Evolutionary conservation across 2,113 vertebrate species (phyloP).

Genomic region (Pterocles gutturalis): DNA sequence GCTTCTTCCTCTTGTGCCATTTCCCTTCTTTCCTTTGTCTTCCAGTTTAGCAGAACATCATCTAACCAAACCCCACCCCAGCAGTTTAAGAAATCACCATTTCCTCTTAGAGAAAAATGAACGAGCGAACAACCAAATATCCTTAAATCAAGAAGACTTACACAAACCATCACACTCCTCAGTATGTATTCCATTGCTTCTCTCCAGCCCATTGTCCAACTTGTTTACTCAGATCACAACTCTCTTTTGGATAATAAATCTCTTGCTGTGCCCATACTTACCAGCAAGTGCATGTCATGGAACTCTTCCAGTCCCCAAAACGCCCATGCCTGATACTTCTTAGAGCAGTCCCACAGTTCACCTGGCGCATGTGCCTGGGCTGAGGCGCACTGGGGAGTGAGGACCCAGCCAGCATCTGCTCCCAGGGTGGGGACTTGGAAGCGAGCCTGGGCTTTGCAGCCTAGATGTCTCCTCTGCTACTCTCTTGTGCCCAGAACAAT

Average conservation of each 20-base stretch:
- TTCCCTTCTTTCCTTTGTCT: slow-evolving; percentile 4
- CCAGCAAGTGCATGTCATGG: background rate
- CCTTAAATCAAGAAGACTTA: background rate
- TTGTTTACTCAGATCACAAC: slow-evolving; percentile 38
- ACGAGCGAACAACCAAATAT: background rate
- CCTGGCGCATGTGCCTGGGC: background rate
- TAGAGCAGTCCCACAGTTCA: background rate
- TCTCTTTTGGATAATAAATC: slow-evolving; percentile 17
- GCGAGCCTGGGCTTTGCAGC: background rate
- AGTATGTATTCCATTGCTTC: background rate
- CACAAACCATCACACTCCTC: background rate
- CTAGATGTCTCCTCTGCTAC: background rate
- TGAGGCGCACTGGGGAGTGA: background rate
- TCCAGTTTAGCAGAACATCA: background rate
- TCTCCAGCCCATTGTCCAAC: slow-evolving; percentile 33
- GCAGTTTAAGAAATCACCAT: background rate
- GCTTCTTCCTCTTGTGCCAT: background rate
- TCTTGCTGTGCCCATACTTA: background rate
- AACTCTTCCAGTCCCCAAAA: background rate
- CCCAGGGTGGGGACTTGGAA: background rate
- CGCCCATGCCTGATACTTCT: background rate
- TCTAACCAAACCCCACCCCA: background rate
- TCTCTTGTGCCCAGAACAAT: slow-evolving; percentile 17
- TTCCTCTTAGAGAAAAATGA: background rate
- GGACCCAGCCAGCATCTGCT: background rate